Evolutionary conservation across 2,113 vertebrate species (phyloP).

Genomic region (Solea senegalensis): DNA sequence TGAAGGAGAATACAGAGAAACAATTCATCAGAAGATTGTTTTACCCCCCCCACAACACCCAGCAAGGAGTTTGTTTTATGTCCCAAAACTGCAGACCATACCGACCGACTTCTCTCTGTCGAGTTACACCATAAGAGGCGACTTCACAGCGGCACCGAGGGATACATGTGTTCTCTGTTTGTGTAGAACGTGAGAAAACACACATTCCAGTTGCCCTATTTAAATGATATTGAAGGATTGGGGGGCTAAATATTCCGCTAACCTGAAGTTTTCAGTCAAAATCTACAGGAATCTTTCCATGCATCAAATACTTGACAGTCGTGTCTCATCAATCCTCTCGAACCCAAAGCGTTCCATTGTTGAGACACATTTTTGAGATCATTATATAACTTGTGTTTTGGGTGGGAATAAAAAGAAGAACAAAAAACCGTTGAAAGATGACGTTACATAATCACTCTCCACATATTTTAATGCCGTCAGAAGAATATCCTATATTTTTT

Average conservation of each 20-base stretch:
- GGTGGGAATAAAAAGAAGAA: slow-evolving; percentile 43
- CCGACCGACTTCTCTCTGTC: background rate
- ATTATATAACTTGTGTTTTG: slow-evolving; percentile 64
- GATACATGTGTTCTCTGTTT: background rate
- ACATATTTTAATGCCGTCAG: slow-evolving; percentile 58
- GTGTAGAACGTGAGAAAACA: background rate
- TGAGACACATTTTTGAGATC: slow-evolving; percentile 4
- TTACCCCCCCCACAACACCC: background rate
- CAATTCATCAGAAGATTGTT: background rate
- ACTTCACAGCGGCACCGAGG: background rate
- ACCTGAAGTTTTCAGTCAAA: background rate
- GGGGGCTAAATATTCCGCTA: background rate
- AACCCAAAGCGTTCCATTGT: slow-evolving; percentile 32
- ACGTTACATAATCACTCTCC: slow-evolving; percentile 64
- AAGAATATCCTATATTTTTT: slow-evolving; percentile 61
- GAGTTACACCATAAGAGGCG: background rate
- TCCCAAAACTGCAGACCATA: background rate
- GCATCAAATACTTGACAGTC: background rate
- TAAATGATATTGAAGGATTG: slow-evolving; percentile 6
- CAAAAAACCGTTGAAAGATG: slow-evolving; percentile 49
- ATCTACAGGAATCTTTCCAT: background rate
- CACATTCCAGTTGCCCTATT: background rate
- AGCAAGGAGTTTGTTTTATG: background rate
- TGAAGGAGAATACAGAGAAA: background rate
- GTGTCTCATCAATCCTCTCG: background rate